Percentiles rank a stretch among this genome's conserved stretches.
These are phyloP conservation scores for Sinohyriopsis cumingii DNA, from an alignment of 2,888 invertebrate species.

Conservation along the genomic window DNA sequence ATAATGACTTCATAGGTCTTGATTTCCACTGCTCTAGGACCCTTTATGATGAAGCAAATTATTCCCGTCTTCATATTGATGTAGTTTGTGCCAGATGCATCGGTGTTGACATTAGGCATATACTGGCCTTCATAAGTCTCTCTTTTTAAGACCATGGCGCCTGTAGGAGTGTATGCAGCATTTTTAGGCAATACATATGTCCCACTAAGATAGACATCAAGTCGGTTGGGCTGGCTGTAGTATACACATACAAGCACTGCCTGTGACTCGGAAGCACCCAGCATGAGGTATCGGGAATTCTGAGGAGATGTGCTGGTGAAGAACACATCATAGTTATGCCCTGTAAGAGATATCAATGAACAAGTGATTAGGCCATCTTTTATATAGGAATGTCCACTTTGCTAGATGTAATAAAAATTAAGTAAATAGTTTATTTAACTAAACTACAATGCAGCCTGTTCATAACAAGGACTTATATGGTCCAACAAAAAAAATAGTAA, in stretches of 20 bases:
- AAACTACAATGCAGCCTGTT: too few species aligned
- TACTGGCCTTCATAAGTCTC: too few species aligned
- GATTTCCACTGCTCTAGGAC: constrained; percentile 47
- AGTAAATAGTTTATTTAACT: too few species aligned
- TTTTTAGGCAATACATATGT: constrained; percentile 45
- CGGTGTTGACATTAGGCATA: constrained; percentile 2
- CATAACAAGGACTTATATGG: too few species aligned
- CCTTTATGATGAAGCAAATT: constrained; percentile 52
- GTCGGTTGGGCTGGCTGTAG: constrained; percentile 49
- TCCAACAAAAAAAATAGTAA: too few species aligned
- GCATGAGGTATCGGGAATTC: constrained; percentile 51
- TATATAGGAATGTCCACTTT: too few species aligned
- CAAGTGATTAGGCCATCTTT: too few species aligned
- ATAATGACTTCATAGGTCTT: constrained; percentile 42
- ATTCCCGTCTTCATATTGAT: constrained; percentile 44
- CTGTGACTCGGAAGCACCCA: constrained; percentile 48
- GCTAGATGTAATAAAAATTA: too few species aligned
- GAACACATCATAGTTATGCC: constrained; percentile 51
- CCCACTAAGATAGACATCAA: constrained; percentile 52
- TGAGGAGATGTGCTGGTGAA: constrained; percentile 63
- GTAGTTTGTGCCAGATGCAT: constrained; percentile 56
- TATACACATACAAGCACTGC: constrained; percentile 53
- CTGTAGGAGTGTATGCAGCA: constrained; percentile 10
- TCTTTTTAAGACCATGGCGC: too few species aligned
- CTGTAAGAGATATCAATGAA: constrained; percentile 31